phyloP scores from a whole-genome alignment of 1,140 invertebrate species.

The Drosophila ficusphila region DNA sequence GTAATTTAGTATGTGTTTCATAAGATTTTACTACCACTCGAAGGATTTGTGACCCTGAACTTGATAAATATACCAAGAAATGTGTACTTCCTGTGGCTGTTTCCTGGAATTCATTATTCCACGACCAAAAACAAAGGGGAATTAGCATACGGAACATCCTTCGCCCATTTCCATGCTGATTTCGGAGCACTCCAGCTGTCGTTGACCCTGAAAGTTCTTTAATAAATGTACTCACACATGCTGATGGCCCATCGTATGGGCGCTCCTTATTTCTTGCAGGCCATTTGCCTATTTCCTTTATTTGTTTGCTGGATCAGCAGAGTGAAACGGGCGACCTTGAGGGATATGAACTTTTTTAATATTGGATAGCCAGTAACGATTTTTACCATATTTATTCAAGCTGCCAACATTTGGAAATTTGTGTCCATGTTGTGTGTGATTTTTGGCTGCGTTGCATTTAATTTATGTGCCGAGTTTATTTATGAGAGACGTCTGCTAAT shows the following conservation, averaged over 20 bases:
- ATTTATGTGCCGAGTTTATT: conserved; percentile 57
- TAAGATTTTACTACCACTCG: not conserved
- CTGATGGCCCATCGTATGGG: conserved; percentile 41
- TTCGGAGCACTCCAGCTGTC: conserved; percentile 27
- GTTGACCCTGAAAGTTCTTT: conserved; percentile 67
- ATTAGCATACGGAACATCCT: conserved; percentile 34
- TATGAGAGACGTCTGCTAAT: conserved; percentile 69
- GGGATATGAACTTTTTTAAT: conserved; percentile 48
- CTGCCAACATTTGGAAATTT: conserved; percentile 12
- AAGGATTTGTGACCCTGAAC: conserved; percentile 29
- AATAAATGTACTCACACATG: conserved; percentile 79
- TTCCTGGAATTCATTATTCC: conserved; percentile 29
- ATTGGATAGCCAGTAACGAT: conserved; percentile 30
- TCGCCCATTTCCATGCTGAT: conserved; percentile 36
- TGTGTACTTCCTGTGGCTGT: not conserved
- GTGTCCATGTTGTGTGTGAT: conserved; percentile 28
- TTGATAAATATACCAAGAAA: conserved; percentile 35
- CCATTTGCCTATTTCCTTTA: conserved; percentile 45
- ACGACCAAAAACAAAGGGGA: conserved; percentile 14
- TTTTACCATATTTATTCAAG: conserved; percentile 55
- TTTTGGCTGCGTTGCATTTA: conserved; percentile 52
- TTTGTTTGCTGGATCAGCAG: conserved; percentile 49
- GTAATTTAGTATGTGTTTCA: not conserved
- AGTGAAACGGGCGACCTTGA: conserved; percentile 29
- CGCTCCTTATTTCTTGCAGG: conserved; percentile 22